These are phyloP conservation scores for Nemotelus pantherinus DNA, from an alignment of 2,888 invertebrate species.

Conservation along the genomic window DNA sequence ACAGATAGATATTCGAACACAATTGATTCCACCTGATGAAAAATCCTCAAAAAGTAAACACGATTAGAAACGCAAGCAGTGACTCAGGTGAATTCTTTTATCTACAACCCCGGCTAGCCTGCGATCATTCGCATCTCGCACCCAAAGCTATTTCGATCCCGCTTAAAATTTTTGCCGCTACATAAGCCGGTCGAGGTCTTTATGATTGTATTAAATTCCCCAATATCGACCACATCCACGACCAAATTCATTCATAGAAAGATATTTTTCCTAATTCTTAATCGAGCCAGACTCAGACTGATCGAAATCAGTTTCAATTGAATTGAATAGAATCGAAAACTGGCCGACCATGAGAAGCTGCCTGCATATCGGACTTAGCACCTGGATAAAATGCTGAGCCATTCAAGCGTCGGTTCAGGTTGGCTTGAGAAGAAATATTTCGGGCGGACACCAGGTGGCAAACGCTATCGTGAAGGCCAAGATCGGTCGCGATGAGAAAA, in stretches of 20 bases:
- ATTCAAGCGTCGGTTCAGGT: background rate
- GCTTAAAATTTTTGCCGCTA: background rate
- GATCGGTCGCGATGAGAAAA: background rate
- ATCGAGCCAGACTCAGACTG: background rate
- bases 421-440: conserved; percentile 3
- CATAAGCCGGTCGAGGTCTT: background rate
- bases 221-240: background rate
- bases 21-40: conserved; percentile 1
- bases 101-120: background rate
- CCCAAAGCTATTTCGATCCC: background rate
- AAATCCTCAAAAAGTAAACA: conserved; percentile 8
- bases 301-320: background rate
- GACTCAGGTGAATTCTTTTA: conserved; percentile 22
- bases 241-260: background rate
- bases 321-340: background rate
- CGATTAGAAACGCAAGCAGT: conserved; percentile 4
- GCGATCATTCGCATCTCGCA: background rate
- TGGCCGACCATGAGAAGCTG: background rate
- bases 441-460: conserved; percentile 9
- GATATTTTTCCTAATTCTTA: background rate
- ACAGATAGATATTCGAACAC: background rate
- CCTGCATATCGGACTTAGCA: background rate
- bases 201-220: background rate
- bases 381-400: conserved; percentile 11
- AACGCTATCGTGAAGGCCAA: conserved; percentile 1